phyloP scores from a whole-genome alignment of 2,113 vertebrate genomes.

The Tinamus guttatus region DNA sequence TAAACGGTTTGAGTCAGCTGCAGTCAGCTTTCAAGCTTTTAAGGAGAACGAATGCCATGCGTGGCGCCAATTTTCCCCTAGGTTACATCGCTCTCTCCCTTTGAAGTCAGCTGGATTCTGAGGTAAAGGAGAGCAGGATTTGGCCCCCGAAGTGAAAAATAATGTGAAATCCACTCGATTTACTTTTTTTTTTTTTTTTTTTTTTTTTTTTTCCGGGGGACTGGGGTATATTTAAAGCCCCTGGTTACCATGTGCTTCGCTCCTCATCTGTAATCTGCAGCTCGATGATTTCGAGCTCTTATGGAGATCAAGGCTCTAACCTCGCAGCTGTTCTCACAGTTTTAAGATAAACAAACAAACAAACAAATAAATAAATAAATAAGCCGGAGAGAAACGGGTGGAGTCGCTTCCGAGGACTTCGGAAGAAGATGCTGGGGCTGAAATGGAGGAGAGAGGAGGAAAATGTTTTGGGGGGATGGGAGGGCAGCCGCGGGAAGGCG shows the following conservation, averaged over 20 bases:
- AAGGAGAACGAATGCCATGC: neutral
- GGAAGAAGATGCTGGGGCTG: neutral
- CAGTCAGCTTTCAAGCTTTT: neutral
- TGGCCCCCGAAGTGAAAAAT: neutral
- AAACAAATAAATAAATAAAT: no score
- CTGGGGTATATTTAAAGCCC: neutral
- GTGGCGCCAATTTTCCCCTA: conserved; percentile 24
- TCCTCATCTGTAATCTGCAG: neutral
- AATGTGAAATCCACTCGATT: neutral
- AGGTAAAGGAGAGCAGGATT: conserved; percentile 8
- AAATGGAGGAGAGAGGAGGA: neutral
- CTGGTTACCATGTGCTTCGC: neutral
- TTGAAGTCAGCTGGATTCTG: conserved; percentile 35
- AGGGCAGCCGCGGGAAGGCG: neutral
- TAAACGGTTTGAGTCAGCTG: neutral
- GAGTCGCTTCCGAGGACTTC: neutral
- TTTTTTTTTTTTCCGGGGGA: neutral
- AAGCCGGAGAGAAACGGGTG: neutral
- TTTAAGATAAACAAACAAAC: no score
- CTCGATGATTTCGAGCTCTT: neutral
- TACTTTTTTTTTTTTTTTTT: neutral
- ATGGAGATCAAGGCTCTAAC: neutral
- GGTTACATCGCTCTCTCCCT: conserved; percentile 26
- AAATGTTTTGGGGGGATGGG: no score
- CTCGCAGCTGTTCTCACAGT: neutral